These are phyloP conservation scores for Nasonia oneida DNA, from an alignment of 2,888 invertebrate species.

Conservation along the genomic window DNA sequence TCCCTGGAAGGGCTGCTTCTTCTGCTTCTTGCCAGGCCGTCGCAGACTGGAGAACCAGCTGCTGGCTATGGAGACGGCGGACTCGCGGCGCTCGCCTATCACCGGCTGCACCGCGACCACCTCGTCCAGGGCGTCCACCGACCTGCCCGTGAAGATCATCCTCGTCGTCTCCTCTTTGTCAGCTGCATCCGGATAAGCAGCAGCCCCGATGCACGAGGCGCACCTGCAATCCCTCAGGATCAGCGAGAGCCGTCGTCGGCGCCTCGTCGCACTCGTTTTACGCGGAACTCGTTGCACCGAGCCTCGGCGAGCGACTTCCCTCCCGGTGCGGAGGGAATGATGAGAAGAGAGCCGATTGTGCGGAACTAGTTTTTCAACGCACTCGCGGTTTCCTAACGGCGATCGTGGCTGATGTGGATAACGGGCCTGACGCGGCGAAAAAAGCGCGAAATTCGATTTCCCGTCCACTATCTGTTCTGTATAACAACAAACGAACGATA, in stretches of 20 bases:
- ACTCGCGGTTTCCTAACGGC: not conserved
- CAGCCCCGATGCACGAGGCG: conserved; percentile 34
- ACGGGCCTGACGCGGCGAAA: not conserved
- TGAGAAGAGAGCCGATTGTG: not conserved
- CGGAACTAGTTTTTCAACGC: not conserved
- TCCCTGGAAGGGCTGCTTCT: conserved; percentile 68
- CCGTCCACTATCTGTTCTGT: not conserved
- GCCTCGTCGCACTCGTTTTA: conserved; percentile 24
- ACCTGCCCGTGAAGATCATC: conserved; percentile 77
- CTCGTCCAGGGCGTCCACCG: conserved; percentile 74
- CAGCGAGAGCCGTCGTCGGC: conserved; percentile 11
- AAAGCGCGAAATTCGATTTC: conserved; percentile 24
- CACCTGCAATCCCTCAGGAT: conserved; percentile 41
- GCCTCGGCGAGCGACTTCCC: not conserved
- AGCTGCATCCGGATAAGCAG: conserved; percentile 25
- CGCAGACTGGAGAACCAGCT: conserved; percentile 92
- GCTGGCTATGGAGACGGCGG: conserved; percentile 80
- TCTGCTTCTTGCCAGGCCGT: conserved; percentile 80
- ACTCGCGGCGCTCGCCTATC: conserved; percentile 68
- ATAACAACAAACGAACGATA: not conserved
- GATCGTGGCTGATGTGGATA: not conserved
- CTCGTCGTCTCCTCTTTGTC: conserved; percentile 28
- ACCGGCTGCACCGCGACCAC: conserved; percentile 58
- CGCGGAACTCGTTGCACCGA: not conserved
- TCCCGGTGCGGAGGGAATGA: not conserved